Conservation (phyloP, 64 coral and sea anemone genomes). For the Trachythela sp. region DNA sequence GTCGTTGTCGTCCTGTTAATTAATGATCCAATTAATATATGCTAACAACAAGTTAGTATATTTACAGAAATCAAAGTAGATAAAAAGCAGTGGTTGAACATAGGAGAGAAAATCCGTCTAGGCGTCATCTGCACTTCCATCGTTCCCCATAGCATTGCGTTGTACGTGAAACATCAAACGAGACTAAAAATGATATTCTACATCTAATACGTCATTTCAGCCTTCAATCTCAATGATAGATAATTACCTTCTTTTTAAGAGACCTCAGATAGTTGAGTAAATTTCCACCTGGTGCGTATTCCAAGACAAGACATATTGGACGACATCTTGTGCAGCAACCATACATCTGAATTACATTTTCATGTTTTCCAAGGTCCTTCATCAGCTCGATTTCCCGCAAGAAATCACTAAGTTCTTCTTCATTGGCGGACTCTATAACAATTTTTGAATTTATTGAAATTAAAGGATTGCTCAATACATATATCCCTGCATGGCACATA, state of each 20-base stretch:
- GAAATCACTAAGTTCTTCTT: constrained; percentile 9
- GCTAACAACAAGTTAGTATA: too few species aligned
- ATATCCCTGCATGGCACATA: background rate
- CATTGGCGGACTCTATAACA: background rate
- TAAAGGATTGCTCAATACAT: background rate
- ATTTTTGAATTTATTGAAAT: background rate
- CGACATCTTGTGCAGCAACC: constrained; percentile 70
- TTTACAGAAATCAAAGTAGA: too few species aligned
- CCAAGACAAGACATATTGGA: constrained; percentile 89
- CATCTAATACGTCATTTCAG: too few species aligned
- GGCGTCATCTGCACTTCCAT: too few species aligned
- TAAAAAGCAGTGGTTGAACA: too few species aligned
- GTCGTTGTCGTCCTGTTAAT: too few species aligned
- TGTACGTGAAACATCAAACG: too few species aligned
- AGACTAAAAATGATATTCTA: too few species aligned
- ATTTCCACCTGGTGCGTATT: constrained; percentile 73
- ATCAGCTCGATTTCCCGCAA: constrained; percentile 74
- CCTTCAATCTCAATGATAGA: too few species aligned
- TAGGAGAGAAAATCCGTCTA: too few species aligned
- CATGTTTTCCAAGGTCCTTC: constrained; percentile 88
- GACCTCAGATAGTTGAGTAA: constrained; percentile 72
- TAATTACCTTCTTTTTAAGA: background rate
- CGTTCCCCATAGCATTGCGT: too few species aligned
- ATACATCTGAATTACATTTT: constrained; percentile 75
- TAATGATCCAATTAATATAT: too few species aligned